Percentiles rank a stretch among this genome's conserved stretches.
Conservation (phyloP, 92 coral and sea anemone genomes). For the Phenganax stokvisi region DNA sequence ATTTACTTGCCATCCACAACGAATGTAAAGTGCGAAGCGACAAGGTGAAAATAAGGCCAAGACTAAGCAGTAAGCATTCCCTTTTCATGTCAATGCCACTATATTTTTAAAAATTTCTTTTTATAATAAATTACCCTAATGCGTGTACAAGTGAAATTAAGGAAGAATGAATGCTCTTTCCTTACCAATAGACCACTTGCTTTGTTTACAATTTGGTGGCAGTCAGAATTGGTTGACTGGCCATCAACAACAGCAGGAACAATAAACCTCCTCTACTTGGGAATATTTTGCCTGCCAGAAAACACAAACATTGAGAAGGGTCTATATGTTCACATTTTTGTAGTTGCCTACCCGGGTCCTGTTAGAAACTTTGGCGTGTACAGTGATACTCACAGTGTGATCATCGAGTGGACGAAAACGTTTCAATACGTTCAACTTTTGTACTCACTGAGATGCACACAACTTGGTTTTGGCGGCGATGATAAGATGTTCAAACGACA, state of each 20-base stretch:
- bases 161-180: not conserved
- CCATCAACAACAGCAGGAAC: too few relatives aligned
- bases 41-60: slow-evolving; percentile 7
- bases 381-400: not conserved
- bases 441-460: slow-evolving; percentile 8
- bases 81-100: not conserved
- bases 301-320: too few relatives aligned
- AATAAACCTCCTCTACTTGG: too few relatives aligned
- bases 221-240: too few relatives aligned
- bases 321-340: not conserved
- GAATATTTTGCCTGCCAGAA: too few relatives aligned
- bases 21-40: slow-evolving; percentile 14
- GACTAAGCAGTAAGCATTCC: slow-evolving; percentile 7
- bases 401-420: slow-evolving; percentile 12
- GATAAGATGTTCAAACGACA: not conserved
- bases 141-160: not conserved
- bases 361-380: not conserved
- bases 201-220: too few relatives aligned
- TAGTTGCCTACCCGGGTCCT: slow-evolving; percentile 16
- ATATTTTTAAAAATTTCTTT: not conserved
- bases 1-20: not conserved
- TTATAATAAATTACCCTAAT: not conserved
- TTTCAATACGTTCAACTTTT: not conserved
- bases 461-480: not conserved
- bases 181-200: too few relatives aligned